These are phyloP conservation scores for Periphyllus acericola DNA, from an alignment of 2,888 invertebrate species.

Conservation along the genomic window DNA sequence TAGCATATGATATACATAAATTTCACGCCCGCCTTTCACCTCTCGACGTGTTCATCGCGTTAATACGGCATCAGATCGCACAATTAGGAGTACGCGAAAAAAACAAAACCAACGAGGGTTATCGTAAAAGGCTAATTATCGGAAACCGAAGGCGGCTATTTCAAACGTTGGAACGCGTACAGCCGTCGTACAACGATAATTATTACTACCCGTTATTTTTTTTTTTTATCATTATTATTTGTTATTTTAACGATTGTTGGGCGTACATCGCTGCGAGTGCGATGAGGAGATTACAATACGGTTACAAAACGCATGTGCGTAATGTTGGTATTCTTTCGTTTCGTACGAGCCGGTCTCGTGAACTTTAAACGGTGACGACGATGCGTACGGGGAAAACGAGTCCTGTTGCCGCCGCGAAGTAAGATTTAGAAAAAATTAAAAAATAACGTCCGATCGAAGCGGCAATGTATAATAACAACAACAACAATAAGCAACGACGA, in stretches of 20 bases:
- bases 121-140: conserved; percentile 26
- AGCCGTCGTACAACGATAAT: too few species aligned
- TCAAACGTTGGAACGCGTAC: not conserved
- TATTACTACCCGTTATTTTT: too few species aligned
- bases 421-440: not conserved
- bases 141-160: not conserved
- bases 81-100: not conserved
- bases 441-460: not conserved
- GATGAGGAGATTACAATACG: too few species aligned
- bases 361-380: not conserved
- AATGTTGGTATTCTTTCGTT: not conserved
- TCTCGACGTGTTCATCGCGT: not conserved
- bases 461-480: not conserved
- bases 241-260: too few species aligned
- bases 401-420: not conserved
- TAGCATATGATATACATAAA: not conserved
- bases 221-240: too few species aligned
- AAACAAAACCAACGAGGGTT: not conserved
- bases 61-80: not conserved
- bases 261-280: not conserved
- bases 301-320: too few species aligned
- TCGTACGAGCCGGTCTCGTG: not conserved
- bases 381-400: not conserved
- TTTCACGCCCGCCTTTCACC: not conserved
- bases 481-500: too few species aligned